Conservation (phyloP, 2,797 vertebrate genomes). For the Neopelma chrysocephalum region DNA sequence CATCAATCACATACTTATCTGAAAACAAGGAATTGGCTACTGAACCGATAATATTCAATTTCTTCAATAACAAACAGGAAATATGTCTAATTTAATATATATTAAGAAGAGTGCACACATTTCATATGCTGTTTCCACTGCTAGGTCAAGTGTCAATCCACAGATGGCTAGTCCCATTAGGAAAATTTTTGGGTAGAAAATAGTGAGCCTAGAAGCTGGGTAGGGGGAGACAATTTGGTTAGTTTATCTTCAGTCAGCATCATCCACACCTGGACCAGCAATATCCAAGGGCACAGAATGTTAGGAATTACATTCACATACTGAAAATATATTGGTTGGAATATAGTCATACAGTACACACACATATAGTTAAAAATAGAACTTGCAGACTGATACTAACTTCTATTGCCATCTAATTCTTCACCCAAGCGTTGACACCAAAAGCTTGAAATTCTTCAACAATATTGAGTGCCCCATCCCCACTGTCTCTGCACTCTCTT, state of each 20-base stretch:
- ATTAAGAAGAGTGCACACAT: neutral
- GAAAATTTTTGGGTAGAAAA: neutral
- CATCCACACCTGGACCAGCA: neutral
- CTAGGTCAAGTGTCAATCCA: neutral
- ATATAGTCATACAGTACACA: neutral
- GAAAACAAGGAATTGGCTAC: neutral
- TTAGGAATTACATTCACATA: neutral
- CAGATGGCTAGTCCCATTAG: fast-evolving
- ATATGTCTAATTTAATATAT: neutral
- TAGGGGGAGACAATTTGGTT: neutral
- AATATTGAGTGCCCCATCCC: neutral
- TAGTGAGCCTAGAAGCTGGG: neutral
- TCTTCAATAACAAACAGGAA: neutral
- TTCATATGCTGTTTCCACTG: neutral
- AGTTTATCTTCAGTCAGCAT: neutral
- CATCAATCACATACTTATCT: neutral
- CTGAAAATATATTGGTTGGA: neutral
- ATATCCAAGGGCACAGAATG: neutral
- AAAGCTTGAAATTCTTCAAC: neutral
- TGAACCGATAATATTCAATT: neutral
- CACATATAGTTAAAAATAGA: neutral
- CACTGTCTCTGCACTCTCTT: neutral
- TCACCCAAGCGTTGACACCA: neutral
- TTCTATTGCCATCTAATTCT: neutral
- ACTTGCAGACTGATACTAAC: neutral